Base-by-base conservation (phyloP, 1,140 invertebrate species). In the Parasteatoda tepidariorum region DNA sequence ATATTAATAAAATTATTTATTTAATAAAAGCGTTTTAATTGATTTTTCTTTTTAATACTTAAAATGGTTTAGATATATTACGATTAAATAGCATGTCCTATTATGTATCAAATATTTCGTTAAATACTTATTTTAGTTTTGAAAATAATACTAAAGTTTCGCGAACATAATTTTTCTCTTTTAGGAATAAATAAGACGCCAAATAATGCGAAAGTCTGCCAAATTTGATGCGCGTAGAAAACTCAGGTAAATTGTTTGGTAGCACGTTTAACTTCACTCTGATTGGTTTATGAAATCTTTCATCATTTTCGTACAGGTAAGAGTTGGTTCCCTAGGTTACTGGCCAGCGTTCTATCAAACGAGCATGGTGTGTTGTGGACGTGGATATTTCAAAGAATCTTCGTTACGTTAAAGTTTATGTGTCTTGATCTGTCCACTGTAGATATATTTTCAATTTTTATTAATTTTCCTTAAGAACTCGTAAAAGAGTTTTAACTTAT, bases 241-340 rank as follows among this genome's bases (percentile, higher is more conserved):
- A 26, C 6, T 7, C 75, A 78, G 75, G 75, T 78, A 61, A 78
- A 78, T 78, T 78, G 75, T 67, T 78, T 67, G 75, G 48, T 38
- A 67, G 61, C 54, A 26, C 26, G 41, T 78, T 71, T 67, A 67
- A 67, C 41, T 62, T 18, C 11, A n/a, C 34, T 55, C 62, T 67
- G 75, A 78, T 78, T 78, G 75, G 75, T 41, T 67, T n/a, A 30
- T 26, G 9, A 26, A 55, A 34, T 57, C 75, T 78, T 81, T 68
- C 78, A 68, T 70, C 78, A 81, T 48, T 81, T 70, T 81, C 67
- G 78, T 81, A 81, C 78, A 81, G 78, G 78, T 81, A 81, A 81
- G 38, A 48, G 78, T 81, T 68, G 78, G 64, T 70, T 64, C 78
- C 78, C 78, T 61, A 70, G 78, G 66, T 68, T 81, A 81, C 67